Conservation (phyloP, 1,140 invertebrate species). For the Parapsyche elsis region DNA sequence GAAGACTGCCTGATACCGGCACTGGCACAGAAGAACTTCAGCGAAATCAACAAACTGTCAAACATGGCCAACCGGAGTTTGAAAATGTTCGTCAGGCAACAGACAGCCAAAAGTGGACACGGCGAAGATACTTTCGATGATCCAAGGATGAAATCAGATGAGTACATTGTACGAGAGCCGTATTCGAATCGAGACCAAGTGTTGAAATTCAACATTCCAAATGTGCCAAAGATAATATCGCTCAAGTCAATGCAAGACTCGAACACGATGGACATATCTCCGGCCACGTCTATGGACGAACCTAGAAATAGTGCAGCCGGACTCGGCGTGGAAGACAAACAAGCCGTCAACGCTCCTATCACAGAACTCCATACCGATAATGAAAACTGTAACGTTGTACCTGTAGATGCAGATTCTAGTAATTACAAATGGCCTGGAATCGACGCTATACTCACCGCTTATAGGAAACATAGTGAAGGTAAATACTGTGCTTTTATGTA, state of each 20-base stretch:
- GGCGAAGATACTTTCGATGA: conserved; percentile 56
- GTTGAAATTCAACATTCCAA: conserved; percentile 64
- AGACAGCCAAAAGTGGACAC: conserved; percentile 53
- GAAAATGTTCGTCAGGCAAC: conserved; percentile 60
- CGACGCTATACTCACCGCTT: conserved; percentile 38
- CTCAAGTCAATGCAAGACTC: conserved; percentile 59
- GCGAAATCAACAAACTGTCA: conserved; percentile 63
- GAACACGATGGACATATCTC: conserved; percentile 54
- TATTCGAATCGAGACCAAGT: conserved; percentile 1
- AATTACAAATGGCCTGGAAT: conserved; percentile 50
- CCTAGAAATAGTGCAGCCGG: conserved; percentile 61
- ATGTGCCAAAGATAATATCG: conserved; percentile 64
- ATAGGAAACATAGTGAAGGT: conserved; percentile 51
- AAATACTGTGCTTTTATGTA: neutral
- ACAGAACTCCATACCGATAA: neutral
- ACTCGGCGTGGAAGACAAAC: conserved; percentile 46
- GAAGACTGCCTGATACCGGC: conserved; percentile 59
- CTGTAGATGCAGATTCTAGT: conserved; percentile 20
- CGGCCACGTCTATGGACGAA: conserved; percentile 65
- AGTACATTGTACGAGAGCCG: neutral
- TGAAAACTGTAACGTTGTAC: neutral
- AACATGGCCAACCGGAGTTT: conserved; percentile 65
- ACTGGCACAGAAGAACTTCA: conserved; percentile 65
- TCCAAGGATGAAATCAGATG: neutral
- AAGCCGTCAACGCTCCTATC: neutral